Evolutionary conservation across 2,113 vertebrate species (phyloP).

Genomic region (Herpetotheres cachinnans): DNA sequence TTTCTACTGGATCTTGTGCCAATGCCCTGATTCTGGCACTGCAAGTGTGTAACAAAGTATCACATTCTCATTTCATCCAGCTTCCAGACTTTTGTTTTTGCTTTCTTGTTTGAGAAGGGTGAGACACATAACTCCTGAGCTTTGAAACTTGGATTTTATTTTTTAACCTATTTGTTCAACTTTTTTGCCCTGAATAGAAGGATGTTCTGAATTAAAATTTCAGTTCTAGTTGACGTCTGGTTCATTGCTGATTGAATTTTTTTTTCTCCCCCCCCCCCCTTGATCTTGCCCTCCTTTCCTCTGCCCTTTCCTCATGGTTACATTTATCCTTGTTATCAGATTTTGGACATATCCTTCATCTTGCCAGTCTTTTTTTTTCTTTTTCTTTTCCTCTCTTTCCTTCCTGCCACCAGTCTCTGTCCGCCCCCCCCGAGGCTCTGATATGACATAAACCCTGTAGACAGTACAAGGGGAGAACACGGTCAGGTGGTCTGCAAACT

Average conservation of each 20-base stretch:
- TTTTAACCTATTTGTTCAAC: neutral
- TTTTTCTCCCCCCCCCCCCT: accelerated
- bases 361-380: neutral
- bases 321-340: neutral
- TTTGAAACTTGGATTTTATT: neutral
- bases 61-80: neutral
- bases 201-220: neutral
- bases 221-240: neutral
- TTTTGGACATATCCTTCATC: neutral
- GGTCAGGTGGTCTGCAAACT: neutral
- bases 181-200: neutral
- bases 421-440: neutral
- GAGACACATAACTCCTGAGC: neutral
- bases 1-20: neutral
- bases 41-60: neutral
- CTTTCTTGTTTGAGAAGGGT: neutral
- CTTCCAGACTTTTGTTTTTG: neutral
- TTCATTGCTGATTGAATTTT: neutral
- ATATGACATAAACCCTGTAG: neutral
- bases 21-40: neutral
- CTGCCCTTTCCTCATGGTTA: neutral
- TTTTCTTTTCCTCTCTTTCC: neutral
- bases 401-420: neutral
- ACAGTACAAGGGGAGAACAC: neutral
- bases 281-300: neutral